Evolutionary conservation across 2,113 vertebrate species (phyloP), one percentile per base, ranked within the genome.

Genomic region (Terrapene triunguis): DNA sequence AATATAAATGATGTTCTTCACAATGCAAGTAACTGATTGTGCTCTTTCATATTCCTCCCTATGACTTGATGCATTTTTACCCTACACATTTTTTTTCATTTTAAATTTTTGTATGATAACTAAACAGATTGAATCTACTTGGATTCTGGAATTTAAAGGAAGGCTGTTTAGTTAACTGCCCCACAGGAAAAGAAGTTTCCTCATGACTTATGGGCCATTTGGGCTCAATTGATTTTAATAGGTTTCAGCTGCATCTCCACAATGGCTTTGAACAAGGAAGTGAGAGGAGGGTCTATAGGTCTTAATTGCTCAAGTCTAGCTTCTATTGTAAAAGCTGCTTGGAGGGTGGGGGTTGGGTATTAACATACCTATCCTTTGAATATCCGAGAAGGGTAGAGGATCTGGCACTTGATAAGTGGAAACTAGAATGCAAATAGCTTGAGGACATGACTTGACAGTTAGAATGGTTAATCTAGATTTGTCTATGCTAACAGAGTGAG

Each of bases 151-250:
- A 97, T 94, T 96, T 97, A 97, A 97, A 97, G 96, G 90, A 95
- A 93, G 82, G 90, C 87, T 96, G 86, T 97, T 95, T 97, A 96
- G 86, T 97, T 97, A 98, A 97, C 96, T 95, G 96, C 96, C 79
- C 97, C 95, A 96, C 96, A 97, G 96, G 96, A 84, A 92, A 92
- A 84, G 38, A 98, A 97, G 96, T 96, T 98, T 97, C 97, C 94
- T 83, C 95, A 96, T 98, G 96, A 98, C 97, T 98, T 98, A 97
- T 97, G 93, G 96, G 97, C 95, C 97, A 98, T 98, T 98, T 98
- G 98, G 97, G 97, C 96, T 97, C 97, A 98, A 98, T 97, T 98
- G 97, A 97, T 96, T 97, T 96, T 98, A 97, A 98, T 98, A 95
- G 96, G 92, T 98, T 98, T 98, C 98, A 98, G 96, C 97, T 98